Conservation (phyloP, 1,140 invertebrate genomes). For the Zaprionus kolodkinae region DNA sequence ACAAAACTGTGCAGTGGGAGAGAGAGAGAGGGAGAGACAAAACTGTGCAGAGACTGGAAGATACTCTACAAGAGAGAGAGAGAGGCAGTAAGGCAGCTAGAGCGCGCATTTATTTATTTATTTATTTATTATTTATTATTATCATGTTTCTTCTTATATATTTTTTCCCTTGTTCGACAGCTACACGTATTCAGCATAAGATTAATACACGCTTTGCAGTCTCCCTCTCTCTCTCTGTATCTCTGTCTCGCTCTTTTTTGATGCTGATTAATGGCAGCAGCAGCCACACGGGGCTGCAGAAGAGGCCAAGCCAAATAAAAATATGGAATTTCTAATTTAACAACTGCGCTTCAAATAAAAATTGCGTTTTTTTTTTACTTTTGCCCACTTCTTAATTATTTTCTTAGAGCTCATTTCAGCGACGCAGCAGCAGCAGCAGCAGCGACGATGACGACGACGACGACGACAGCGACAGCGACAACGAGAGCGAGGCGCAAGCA, state of each 20-base stretch:
- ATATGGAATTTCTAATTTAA: slow-evolving; percentile 77
- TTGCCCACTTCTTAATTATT: slow-evolving; percentile 69
- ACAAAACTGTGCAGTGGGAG: slow-evolving; percentile 24
- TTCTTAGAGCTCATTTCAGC: slow-evolving; percentile 71
- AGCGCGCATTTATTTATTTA: neutral
- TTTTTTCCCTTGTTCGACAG: neutral
- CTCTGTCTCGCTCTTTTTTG: slow-evolving; percentile 23
- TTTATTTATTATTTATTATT: neutral
- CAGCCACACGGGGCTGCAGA: slow-evolving; percentile 33
- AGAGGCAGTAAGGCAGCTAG: too few species aligned
- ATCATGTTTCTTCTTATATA: too few species aligned
- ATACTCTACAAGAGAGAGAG: too few species aligned
- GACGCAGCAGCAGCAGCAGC: slow-evolving; percentile 16
- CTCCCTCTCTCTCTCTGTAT: neutral
- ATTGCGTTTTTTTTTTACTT: slow-evolving; percentile 53
- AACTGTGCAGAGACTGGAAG: too few species aligned
- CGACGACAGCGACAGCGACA: slow-evolving; percentile 1
- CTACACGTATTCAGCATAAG: neutral
- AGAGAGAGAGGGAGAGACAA: too few species aligned
- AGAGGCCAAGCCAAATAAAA: slow-evolving; percentile 41
- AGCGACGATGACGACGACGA: slow-evolving; percentile 11
- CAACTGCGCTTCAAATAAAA: slow-evolving; percentile 75
- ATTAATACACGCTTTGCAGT: slow-evolving; percentile 16
- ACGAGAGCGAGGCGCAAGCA: neutral
- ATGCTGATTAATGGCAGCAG: slow-evolving; percentile 41